Evolutionary conservation across 2,797 vertebrate genomes (phyloP).

Genomic region (Knipowitschia caucasica): DNA sequence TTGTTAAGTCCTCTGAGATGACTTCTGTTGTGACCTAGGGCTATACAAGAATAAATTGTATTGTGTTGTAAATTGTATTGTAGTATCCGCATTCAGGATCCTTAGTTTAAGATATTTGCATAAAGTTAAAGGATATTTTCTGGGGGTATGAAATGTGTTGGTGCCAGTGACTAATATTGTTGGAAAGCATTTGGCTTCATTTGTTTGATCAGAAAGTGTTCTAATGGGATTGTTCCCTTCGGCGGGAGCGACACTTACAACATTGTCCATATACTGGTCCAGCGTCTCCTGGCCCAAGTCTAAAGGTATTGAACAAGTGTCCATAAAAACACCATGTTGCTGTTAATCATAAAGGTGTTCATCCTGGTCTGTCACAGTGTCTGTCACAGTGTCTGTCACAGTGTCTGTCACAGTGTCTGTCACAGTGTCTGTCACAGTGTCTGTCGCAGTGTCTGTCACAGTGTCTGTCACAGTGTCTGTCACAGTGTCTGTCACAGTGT

Average conservation of each 20-base stretch:
- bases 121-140: background rate
- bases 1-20: too few relatives aligned
- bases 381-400: too few relatives aligned
- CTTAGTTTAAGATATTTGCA: conserved; percentile 8
- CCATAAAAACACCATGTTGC: conserved; percentile 4
- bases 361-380: too few relatives aligned
- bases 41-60: too few relatives aligned
- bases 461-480: too few relatives aligned
- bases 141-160: background rate
- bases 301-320: background rate
- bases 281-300: conserved; percentile 10
- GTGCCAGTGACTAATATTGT: background rate
- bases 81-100: conserved; percentile 9
- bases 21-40: too few relatives aligned
- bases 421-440: too few relatives aligned
- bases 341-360: background rate
- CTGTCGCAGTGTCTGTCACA: too few relatives aligned
- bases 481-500: too few relatives aligned
- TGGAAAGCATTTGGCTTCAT: background rate
- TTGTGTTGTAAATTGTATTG: too few relatives aligned
- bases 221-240: conserved; percentile 4
- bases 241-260: conserved; percentile 6
- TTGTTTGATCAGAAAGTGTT: background rate
- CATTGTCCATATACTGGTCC: conserved; percentile 10
- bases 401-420: too few relatives aligned